Base-by-base conservation (phyloP, 2,888 invertebrate species). In the Caenorhabditis sinica region DNA sequence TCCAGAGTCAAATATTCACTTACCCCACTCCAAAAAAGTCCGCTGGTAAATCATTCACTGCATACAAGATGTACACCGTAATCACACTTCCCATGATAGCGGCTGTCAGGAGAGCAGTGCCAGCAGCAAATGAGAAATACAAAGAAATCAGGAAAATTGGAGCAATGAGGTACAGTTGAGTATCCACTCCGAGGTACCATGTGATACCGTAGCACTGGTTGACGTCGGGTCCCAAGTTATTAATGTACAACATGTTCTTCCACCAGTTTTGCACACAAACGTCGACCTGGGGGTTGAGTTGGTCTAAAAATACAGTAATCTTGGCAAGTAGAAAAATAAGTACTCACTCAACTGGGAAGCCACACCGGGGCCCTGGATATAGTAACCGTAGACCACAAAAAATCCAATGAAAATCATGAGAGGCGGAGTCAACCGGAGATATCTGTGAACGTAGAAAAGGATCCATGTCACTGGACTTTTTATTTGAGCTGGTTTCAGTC, bases 211-310 rank as follows among this genome's bases (percentile, higher is more conserved):
- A 88, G 63, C 88, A 88, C 77, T 65, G 61, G 23, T 76, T 60
- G 2, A 23, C 43, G 23, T 72, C 72, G 1, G 58, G 45, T 8
- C 17, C 60, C 30, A 87, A 82, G 36, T 88, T 88, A 63, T 88
- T 88, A 63, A 88, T 88, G 63, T 87, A 87, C 8, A 88, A 28
- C 20, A 87, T n/a, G 53, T 88, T 88, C 60, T 58, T 51, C 87
- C 87, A 87, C 86, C 87, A 83, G 23, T 73, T 49, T n/a, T 73
- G 4, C 11, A 33, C 49, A 51, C 88, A 88, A 1, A 73, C 71
- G 2, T 83, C 76, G 13, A 77, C 77, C 53, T 83, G 66, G 1
- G 69, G 68, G 8, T 60, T 56, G 28, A 75, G 23, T 17, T 65
- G 63, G 30, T 84, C 84, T 84, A 68, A 11, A 84, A 71, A 13